phyloP scores from a whole-genome alignment of 64 coral and sea anemone species.

The Pocillopora damicornis region DNA sequence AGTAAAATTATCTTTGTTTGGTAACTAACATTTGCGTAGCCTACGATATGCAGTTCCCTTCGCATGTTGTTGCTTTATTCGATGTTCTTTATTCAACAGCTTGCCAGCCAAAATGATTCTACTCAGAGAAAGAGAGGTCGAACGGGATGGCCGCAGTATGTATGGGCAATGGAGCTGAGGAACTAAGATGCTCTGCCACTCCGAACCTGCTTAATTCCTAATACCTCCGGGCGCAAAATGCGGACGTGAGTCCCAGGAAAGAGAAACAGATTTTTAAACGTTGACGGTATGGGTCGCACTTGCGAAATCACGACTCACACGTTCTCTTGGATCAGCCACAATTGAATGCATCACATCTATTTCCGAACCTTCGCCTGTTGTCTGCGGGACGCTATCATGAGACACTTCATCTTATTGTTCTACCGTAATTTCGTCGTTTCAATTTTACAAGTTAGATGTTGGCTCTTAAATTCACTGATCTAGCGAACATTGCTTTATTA shows the following conservation, averaged over 20 bases:
- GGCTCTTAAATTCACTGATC: neutral
- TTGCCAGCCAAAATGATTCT: constrained; percentile 48
- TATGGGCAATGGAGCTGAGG: constrained; percentile 85
- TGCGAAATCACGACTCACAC: neutral
- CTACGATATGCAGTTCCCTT: neutral
- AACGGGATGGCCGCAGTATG: constrained; percentile 92
- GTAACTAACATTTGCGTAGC: neutral
- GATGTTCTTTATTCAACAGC: neutral
- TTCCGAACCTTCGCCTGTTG: neutral
- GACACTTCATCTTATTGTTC: neutral
- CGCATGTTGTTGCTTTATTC: neutral
- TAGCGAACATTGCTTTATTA: neutral
- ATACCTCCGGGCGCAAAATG: neutral
- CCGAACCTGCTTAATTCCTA: neutral
- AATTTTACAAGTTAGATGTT: neutral
- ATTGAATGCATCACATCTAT: neutral
- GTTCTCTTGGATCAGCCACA: neutral
- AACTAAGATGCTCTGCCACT: constrained; percentile 4
- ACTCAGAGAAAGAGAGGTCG: constrained; percentile 79
- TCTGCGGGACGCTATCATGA: neutral
- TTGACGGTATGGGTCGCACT: neutral
- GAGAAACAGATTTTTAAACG: too few species aligned
- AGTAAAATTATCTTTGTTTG: constrained; percentile 15
- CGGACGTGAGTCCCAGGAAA: too few species aligned
- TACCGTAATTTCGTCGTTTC: neutral